Evolutionary conservation across 2,888 invertebrate species (phyloP), one percentile per base, ranked within the genome.

Genomic region (Synanthedon tipuliformis): DNA sequence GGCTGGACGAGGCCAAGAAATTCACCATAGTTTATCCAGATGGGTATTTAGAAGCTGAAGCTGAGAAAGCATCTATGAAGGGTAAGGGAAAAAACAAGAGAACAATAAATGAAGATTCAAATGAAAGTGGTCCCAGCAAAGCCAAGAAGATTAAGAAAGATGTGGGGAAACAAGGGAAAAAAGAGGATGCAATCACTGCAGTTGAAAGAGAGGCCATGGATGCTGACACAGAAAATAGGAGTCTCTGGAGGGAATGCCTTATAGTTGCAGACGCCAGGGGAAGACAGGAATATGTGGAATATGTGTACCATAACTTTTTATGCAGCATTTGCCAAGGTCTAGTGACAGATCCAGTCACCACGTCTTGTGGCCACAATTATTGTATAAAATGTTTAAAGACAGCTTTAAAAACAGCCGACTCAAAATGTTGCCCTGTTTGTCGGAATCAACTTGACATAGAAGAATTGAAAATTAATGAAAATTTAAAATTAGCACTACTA

Each of bases 251-350:
- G 0, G 91, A 92, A 57, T 93, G 92, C 55, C 71, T 89, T 50
- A 70, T 75, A 13, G 63, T 75, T 3, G 68, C 88, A 41, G 65
- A 71, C 1, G 63, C 67, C 3, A 75, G 85, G 48, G 90, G 91
- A 1, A 91, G 89, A 70, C 68, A 88, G 89, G 87, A 85, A 55
- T 93, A 93, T 65, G 76, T 93, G 12, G 88, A 88, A 15, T 89
- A 89, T 58, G 89, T 94, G 2, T 88, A 90, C 55, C 89, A 92
- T 64, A 65, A 88, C 52, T 95, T 95, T 70, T 86, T 89, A n/a
- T 95, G 95, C 66, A 91, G 93, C 51, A 94, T 94, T 63, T 95
- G 95, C 68, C 92, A 93, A 68, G 93, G 94, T 52, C 73, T 95
- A 3, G 90, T 91, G 0, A 89, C 81, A 55, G 83, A 88, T 54